phyloP scores from a whole-genome alignment of 2,888 invertebrate genomes.

The Dioctria linearis region DNA sequence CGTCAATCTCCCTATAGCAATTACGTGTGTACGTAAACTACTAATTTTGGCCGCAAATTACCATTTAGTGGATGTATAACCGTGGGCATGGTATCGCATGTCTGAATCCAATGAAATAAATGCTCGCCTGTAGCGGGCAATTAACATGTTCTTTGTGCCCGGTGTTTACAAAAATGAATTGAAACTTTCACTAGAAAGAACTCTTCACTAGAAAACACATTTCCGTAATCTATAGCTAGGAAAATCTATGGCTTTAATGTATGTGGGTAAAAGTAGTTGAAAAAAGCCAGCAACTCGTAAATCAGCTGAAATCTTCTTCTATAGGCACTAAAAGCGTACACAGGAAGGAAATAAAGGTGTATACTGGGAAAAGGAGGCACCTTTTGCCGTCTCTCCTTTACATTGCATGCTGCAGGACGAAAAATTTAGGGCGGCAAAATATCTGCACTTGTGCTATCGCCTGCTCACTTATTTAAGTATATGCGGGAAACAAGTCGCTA shows the following conservation, averaged over 20 bases:
- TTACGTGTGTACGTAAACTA: conserved; percentile 21
- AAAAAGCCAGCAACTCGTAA: too few species aligned
- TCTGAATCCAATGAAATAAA: not conserved
- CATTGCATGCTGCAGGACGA: not conserved
- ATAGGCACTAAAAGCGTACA: too few species aligned
- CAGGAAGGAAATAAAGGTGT: too few species aligned
- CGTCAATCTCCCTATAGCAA: conserved; percentile 8
- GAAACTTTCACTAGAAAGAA: not conserved
- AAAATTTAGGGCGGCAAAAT: conserved; percentile 15
- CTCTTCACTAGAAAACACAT: not conserved
- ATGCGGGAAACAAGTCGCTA: conserved; percentile 21
- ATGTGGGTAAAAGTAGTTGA: too few species aligned
- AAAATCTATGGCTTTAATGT: too few species aligned
- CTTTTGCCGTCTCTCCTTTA: not conserved
- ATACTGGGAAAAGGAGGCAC: too few species aligned
- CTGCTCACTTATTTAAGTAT: too few species aligned
- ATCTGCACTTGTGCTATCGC: not conserved
- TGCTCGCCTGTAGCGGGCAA: conserved; percentile 20
- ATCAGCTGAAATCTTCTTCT: too few species aligned
- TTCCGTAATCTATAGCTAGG: not conserved
- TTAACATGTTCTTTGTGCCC: conserved; percentile 17
- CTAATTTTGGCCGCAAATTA: conserved; percentile 35
- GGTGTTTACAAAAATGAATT: conserved; percentile 31
- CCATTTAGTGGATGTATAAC: not conserved
- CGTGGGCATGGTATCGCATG: conserved; percentile 14